phyloP scores from a whole-genome alignment of 2,113 vertebrate genomes.

The Sylvilagus bachmani region DNA sequence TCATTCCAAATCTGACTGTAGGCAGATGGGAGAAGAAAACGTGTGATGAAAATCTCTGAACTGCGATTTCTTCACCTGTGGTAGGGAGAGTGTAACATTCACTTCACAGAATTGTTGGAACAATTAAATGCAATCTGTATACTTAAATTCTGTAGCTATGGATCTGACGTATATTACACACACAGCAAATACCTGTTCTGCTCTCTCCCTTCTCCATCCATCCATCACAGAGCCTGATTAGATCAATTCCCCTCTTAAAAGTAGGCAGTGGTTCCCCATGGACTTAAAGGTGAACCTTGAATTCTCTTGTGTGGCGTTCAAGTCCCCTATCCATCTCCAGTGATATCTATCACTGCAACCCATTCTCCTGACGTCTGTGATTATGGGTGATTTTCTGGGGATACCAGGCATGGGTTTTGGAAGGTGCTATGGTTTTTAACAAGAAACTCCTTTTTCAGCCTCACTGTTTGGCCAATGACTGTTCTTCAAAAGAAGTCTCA shows the following conservation, averaged over 20 bases:
- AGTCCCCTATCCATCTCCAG: not conserved
- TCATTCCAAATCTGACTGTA: conserved; percentile 12
- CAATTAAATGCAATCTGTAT: not conserved
- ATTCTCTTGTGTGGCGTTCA: not conserved
- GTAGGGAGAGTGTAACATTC: not conserved
- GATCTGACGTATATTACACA: not conserved
- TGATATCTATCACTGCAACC: not conserved
- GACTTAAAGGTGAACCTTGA: not conserved
- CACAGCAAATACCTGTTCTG: not conserved
- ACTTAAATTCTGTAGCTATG: not conserved
- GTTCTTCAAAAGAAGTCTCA: not conserved
- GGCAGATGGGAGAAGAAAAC: not conserved
- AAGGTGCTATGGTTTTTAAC: not conserved
- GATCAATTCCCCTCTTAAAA: not conserved
- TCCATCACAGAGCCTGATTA: not conserved
- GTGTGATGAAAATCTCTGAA: not conserved
- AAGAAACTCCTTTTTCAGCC: not conserved
- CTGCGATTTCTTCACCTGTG: not conserved
- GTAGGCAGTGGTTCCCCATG: not conserved
- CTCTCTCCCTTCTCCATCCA: not conserved
- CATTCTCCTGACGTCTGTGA: not conserved
- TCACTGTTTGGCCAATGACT: not conserved
- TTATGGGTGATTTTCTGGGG: not conserved
- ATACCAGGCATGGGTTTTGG: not conserved
- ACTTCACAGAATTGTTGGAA: not conserved